phyloP scores from a whole-genome alignment of 2,888 invertebrate genomes.

The Buathra laborator region DNA sequence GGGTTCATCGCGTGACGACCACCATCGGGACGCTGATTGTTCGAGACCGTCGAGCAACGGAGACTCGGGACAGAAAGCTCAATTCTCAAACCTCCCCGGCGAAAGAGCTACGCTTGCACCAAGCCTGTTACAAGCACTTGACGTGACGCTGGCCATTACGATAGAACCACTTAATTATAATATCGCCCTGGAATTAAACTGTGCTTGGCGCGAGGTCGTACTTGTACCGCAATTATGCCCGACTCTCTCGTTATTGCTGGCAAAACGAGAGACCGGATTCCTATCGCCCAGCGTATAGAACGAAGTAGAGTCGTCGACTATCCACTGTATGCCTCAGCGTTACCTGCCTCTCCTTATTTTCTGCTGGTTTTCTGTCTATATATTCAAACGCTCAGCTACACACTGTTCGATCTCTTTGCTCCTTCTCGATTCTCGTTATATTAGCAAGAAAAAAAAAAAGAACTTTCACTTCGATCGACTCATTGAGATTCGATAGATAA shows the following conservation, averaged over 20 bases:
- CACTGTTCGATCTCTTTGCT: conserved; percentile 40
- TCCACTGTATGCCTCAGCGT: conserved; percentile 46
- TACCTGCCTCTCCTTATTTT: conserved; percentile 63
- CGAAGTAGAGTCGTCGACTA: conserved; percentile 46
- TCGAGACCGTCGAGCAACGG: conserved; percentile 78
- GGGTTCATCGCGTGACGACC: conserved; percentile 80
- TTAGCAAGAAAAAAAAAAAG: conserved; percentile 41
- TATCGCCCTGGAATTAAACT: conserved; percentile 84
- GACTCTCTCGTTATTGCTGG: conserved; percentile 80
- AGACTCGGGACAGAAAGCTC: conserved; percentile 76
- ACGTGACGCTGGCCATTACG: conserved; percentile 84
- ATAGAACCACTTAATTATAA: conserved; percentile 85
- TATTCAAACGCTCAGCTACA: conserved; percentile 10
- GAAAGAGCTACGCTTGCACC: conserved; percentile 53
- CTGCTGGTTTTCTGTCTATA: conserved; percentile 26
- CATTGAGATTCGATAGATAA: conserved; percentile 60
- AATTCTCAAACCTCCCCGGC: conserved; percentile 55
- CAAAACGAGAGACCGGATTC: conserved; percentile 74
- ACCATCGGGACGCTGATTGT: conserved; percentile 84
- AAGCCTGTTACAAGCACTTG: conserved; percentile 68
- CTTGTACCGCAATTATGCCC: conserved; percentile 84
- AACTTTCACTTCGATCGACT: conserved; percentile 57
- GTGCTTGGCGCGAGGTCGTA: conserved; percentile 84
- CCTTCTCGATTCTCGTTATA: conserved; percentile 43
- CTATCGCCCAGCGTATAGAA: conserved; percentile 57